These are phyloP conservation scores for Vidua chalybeata DNA, from an alignment of 2,113 vertebrate species.

Conservation along the genomic window DNA sequence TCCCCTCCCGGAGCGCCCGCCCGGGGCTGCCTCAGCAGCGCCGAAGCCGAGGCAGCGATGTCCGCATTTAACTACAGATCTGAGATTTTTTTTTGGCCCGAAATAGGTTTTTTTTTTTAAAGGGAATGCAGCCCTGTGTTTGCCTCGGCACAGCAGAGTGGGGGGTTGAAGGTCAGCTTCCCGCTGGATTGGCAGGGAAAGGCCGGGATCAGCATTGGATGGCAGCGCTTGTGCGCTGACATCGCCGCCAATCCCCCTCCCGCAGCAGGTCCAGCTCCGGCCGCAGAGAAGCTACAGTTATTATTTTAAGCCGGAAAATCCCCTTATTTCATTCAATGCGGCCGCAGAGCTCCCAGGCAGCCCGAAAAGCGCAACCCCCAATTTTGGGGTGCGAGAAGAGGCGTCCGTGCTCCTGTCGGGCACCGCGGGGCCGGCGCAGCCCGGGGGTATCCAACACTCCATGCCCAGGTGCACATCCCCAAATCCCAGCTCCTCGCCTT, in stretches of 20 bases:
- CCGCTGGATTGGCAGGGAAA: not conserved
- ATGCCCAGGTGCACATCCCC: rapidly evolving
- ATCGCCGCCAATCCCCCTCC: not conserved
- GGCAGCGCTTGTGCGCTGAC: not conserved
- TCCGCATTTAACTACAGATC: rapidly evolving
- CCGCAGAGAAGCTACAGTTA: not conserved
- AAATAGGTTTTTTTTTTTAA: not conserved
- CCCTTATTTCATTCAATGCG: rapidly evolving
- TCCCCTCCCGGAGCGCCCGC: not conserved
- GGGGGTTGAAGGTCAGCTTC: conserved; percentile 25
- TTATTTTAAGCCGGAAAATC: not conserved
- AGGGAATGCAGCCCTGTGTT: not conserved
- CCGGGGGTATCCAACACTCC: rapidly evolving
- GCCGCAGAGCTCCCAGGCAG: not conserved
- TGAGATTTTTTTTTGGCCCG: not conserved
- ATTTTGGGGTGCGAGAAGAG: not conserved
- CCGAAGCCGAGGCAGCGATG: not conserved
- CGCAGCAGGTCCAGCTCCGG: not conserved
- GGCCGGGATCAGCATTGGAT: not conserved
- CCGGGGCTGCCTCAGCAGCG: not conserved
- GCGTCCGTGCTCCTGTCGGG: rapidly evolving
- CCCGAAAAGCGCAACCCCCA: not conserved
- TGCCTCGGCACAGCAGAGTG: not conserved
- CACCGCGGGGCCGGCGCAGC: not conserved
- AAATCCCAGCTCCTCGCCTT: not conserved